Evolutionary conservation across 2,888 invertebrate species (phyloP), one percentile per base, ranked within the genome.

Genomic region (Idaea dimidiata): DNA sequence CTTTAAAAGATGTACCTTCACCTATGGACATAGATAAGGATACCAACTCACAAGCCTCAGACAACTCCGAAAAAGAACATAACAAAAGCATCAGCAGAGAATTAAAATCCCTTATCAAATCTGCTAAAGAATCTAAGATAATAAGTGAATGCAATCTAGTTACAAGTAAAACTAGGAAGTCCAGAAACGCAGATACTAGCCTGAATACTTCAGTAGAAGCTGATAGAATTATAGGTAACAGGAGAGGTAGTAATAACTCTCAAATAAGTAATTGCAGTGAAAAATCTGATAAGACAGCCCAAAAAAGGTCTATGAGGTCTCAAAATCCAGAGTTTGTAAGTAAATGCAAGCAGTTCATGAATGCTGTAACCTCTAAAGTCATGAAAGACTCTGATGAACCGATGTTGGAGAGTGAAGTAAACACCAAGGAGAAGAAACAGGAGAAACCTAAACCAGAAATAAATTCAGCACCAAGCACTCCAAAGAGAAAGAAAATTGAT

Each of bases 51-150:
- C 85, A 85, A 58, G 75, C 70, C 56, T 73, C 81, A 63, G 89
- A 90, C 31, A 54, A 68, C 17, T 76, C 81, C 61, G 91, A 91
- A 65, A 89, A 84, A 67, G 91, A 88, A 54, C 89, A 86, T 43
- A 89, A 83, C 64, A 88, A 84, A 68, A 85, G 88, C 69, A 90
- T 93, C 61, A 89, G 91, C 64, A 88, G 94, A 66, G 95, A 96
- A 79, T 84, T 95, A 63, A 91, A 94, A 72, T 94, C 94, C 1
- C 83, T 96, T 24, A 93, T 95, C 68, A 94, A 94, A 33, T 93
- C 95, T 16, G 94, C 95, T 24, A 95, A 94, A 78, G 95, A 95
- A 75, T 95, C 95, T 0, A 94, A 95, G 77, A 93, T 96, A 59
- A 91, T 94, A 57, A 93, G 89, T 72, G 93, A 94, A 79, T 94